Base-by-base conservation (phyloP, 1,140 invertebrate species). In the Formica selysi region DNA sequence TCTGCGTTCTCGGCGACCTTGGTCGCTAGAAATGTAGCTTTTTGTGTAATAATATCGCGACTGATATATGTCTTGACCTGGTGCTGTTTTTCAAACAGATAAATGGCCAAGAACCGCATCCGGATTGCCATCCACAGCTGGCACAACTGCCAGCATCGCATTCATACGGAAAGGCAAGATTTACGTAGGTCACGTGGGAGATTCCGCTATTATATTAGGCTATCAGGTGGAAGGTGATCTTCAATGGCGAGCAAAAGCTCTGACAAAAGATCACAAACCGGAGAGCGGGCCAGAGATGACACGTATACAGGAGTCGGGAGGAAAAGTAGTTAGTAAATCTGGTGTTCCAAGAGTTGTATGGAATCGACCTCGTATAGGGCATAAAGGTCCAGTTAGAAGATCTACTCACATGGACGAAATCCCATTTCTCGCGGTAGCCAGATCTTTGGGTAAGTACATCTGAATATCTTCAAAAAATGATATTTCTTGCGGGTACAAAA, bases 161-260 rank as follows among this genome's bases (percentile, higher is more conserved):
- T 99, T 99, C 94, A 98, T 99, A 91, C 96, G 98, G 86, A 96
- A 98, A 90, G 98, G 98, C 22, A 99, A 99, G 95, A 97, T 99
- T 80, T 99, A 99, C 93, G 98, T 99, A 74, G 99, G 99, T 22
- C 99, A 99, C 96, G 99, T 99, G 44, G 99, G 99, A 26, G 99
- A 99, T 95, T 99, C 99, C 0, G 98, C 97, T 19, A 98, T 99
- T 91, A 97, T 99, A 32, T 95, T 99, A 61, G 99, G 98, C 38
- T 97, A 97, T 92, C 97, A 98, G 93, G 96, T 97, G 86, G 96
- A 97, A 73, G 96, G 95, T 70, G 96, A 96, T 88, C 95, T 96
- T 19, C 96, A 96, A 87, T 99, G 98, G 98, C 96, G 96, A 74
- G 97, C 98, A 0, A 97, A 96, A 93, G 96, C 97, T 1, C 93